Percentiles rank a stretch among this genome's conserved stretches.
Conservation (phyloP, 2,113 vertebrate genomes). For the Malurus cyaneus region DNA sequence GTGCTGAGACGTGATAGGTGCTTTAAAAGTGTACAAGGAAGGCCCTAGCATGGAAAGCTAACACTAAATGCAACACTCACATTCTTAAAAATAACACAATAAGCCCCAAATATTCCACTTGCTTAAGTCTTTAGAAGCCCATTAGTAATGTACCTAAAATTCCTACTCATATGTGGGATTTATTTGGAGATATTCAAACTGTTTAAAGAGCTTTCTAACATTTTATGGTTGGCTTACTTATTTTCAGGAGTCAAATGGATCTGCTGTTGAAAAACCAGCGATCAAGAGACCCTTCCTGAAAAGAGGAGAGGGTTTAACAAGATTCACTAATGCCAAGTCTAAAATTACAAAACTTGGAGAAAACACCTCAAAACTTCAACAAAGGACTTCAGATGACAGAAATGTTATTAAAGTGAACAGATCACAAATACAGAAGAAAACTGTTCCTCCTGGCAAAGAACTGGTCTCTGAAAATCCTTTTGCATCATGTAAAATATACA, state of each 20-base stretch:
- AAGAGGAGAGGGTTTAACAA: slow-evolving; percentile 86
- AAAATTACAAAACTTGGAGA: slow-evolving; percentile 56
- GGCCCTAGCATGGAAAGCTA: not conserved
- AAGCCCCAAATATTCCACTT: not conserved
- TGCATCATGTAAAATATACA: slow-evolving; percentile 31
- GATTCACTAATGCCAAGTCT: slow-evolving; percentile 80
- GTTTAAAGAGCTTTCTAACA: not conserved
- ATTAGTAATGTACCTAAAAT: not conserved
- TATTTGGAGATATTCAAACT: not conserved
- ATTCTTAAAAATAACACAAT: not conserved
- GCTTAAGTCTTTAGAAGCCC: not conserved
- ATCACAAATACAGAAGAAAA: slow-evolving; percentile 81
- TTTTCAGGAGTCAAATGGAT: slow-evolving; percentile 66
- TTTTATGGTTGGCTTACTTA: not conserved
- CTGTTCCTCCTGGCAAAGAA: slow-evolving; percentile 75
- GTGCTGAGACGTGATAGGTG: not conserved
- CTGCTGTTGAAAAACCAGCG: slow-evolving; percentile 46
- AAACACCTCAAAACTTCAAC: slow-evolving; percentile 5
- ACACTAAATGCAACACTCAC: not conserved
- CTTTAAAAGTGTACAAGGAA: not conserved
- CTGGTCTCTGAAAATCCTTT: slow-evolving; percentile 39
- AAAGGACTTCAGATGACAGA: slow-evolving; percentile 45
- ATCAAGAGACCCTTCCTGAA: slow-evolving; percentile 87
- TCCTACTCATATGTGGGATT: not conserved
- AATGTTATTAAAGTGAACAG: slow-evolving; percentile 62